phyloP scores from a whole-genome alignment of 1,140 invertebrate genomes.

The Mycetomoellerius zeteki region DNA sequence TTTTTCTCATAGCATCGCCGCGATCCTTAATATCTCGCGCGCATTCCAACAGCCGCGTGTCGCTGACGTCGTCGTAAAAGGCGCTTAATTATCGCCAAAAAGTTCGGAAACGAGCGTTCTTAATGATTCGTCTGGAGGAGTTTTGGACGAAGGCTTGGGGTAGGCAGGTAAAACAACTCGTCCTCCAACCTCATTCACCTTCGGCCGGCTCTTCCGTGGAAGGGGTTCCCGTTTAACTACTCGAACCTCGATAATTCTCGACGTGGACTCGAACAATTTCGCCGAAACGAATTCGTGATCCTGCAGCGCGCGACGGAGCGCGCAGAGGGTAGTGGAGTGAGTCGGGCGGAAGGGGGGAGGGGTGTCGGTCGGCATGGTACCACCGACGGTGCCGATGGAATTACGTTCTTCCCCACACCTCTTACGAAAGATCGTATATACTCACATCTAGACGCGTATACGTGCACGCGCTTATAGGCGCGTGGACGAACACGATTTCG shows the following conservation, averaged over 20 bases:
- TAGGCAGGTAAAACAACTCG: conserved; percentile 4
- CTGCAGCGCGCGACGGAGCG: conserved; percentile 14
- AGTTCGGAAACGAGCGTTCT: conserved; percentile 31
- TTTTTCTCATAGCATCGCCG: background rate
- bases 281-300: conserved; percentile 76
- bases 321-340: background rate
- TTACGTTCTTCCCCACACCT: conserved; percentile 73
- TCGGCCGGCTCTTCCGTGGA: conserved; percentile 1
- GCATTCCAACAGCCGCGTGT: background rate
- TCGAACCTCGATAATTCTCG: conserved; percentile 69
- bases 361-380: conserved; percentile 70
- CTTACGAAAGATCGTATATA: conserved; percentile 69
- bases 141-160: background rate
- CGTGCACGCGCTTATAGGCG: conserved; percentile 39
- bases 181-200: background rate
- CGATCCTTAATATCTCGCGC: conserved; percentile 1
- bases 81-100: conserved; percentile 6
- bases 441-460: conserved; percentile 52
- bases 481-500: conserved; percentile 6
- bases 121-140: conserved; percentile 12
- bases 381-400: conserved; percentile 75
- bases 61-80: conserved; percentile 30
- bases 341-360: background rate
- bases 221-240: conserved; percentile 66
- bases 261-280: conserved; percentile 74